Conservation (phyloP, 2,888 invertebrate species). For the Troilus luridus region DNA sequence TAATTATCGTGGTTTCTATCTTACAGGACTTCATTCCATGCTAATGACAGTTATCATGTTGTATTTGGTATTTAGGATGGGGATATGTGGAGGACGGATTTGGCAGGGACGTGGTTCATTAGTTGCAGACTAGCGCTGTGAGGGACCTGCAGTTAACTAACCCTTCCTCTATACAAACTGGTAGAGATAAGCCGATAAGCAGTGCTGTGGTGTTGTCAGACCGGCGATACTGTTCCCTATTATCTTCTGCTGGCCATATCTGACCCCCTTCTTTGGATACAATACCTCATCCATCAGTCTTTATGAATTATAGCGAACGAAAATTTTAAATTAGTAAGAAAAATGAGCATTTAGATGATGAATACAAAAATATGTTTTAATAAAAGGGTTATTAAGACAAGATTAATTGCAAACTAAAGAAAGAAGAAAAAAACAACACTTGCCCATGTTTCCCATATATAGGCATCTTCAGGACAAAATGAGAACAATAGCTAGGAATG, state of each 20-base stretch:
- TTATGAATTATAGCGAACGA: not conserved
- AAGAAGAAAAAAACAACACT: too few relatives aligned
- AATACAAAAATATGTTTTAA: too few relatives aligned
- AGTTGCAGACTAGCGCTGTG: not conserved
- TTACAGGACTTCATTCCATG: too few relatives aligned
- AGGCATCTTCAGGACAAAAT: too few relatives aligned
- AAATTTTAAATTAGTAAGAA: not conserved
- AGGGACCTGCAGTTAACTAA: not conserved
- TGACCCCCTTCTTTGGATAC: not conserved
- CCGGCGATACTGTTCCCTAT: not conserved
- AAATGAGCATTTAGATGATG: not conserved
- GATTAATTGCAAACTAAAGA: too few relatives aligned
- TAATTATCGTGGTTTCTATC: too few relatives aligned
- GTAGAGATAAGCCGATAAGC: not conserved
- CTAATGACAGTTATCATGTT: too few relatives aligned
- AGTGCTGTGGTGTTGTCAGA: not conserved
- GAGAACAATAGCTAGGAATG: too few relatives aligned
- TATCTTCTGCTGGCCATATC: slow-evolving; percentile 6
- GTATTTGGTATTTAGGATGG: not conserved
- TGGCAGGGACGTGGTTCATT: not conserved
- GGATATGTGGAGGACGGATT: not conserved
- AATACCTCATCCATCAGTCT: not conserved
- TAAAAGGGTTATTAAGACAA: too few relatives aligned
- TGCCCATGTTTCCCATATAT: too few relatives aligned
- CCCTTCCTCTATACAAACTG: slow-evolving; percentile 15